Evolutionary conservation across 92 coral and sea anemone genomes (phyloP).

Genomic region (Nematostella vectensis): DNA sequence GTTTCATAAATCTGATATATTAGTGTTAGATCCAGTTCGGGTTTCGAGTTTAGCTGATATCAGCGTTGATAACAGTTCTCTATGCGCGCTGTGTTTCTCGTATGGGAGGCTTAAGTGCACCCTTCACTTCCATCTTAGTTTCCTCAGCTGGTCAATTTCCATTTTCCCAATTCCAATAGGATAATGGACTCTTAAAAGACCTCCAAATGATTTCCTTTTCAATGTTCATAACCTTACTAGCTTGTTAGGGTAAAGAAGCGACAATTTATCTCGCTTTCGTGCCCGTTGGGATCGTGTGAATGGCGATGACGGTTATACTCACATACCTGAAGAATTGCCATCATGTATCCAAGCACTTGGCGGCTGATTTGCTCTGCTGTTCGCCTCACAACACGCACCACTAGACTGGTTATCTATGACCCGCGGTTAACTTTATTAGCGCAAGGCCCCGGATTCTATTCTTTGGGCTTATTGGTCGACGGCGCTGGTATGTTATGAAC

Average conservation of each 20-base stretch:
- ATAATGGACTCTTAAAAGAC: background rate
- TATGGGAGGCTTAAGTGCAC: too few relatives aligned
- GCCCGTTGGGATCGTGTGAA: too few relatives aligned
- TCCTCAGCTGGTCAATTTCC: constrained; percentile 1
- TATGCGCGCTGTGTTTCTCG: too few relatives aligned
- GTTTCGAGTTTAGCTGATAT: too few relatives aligned
- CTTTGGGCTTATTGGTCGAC: background rate
- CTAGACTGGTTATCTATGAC: background rate
- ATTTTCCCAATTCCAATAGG: background rate
- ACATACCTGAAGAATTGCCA: background rate
- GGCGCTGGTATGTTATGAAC: background rate
- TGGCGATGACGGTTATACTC: too few relatives aligned
- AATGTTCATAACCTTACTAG: too few relatives aligned
- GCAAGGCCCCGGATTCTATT: background rate
- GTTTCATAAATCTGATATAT: too few relatives aligned
- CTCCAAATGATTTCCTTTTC: too few relatives aligned
- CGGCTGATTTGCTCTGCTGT: background rate
- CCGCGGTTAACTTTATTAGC: background rate
- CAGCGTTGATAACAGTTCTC: too few relatives aligned
- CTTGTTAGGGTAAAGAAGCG: too few relatives aligned
- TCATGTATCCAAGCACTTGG: background rate
- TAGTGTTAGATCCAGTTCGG: too few relatives aligned
- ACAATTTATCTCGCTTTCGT: too few relatives aligned
- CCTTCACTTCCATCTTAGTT: background rate
- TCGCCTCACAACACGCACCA: background rate